phyloP scores from a whole-genome alignment of 2,797 vertebrate species.

The Danio jaintianensis region DNA sequence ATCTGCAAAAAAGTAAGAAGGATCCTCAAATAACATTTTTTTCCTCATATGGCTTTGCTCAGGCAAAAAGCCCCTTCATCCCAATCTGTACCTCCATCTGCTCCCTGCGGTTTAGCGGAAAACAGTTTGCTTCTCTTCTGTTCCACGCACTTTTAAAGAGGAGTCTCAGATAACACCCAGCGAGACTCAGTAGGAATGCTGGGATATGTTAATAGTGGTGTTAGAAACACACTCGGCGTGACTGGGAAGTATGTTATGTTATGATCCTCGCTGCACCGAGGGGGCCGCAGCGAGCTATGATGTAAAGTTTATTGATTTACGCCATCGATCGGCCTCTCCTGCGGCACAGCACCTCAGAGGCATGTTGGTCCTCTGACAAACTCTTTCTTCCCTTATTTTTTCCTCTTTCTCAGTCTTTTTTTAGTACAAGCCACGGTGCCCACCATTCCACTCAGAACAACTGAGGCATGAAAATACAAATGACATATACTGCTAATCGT shows the following conservation, averaged over 20 bases:
- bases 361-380: conserved; percentile 53
- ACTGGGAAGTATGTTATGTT: conserved; percentile 22
- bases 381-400: conserved; percentile 59
- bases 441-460: conserved; percentile 74
- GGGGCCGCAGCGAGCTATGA: conserved; percentile 62
- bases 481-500: conserved; percentile 76
- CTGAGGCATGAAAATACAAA: conserved; percentile 76
- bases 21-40: conserved; percentile 67
- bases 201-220: conserved; percentile 36
- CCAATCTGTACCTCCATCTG: conserved; percentile 78
- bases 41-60: conserved; percentile 70
- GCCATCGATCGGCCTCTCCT: conserved; percentile 63
- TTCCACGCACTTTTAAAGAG: conserved; percentile 60
- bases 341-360: conserved; percentile 62
- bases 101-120: conserved; percentile 68
- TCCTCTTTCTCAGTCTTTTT: conserved; percentile 31
- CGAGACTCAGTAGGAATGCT: conserved; percentile 35
- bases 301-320: conserved; percentile 66
- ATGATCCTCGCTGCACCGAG: conserved; percentile 30
- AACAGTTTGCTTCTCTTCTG: conserved; percentile 50
- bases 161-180: conserved; percentile 35
- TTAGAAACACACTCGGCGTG: conserved; percentile 26
- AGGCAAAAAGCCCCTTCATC: conserved; percentile 68
- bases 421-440: conserved; percentile 70
- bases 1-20: conserved; percentile 61